Evolutionary conservation across 2,888 invertebrate species (phyloP), one percentile per base, ranked within the genome.

Genomic region (Coleophora deauratella): DNA sequence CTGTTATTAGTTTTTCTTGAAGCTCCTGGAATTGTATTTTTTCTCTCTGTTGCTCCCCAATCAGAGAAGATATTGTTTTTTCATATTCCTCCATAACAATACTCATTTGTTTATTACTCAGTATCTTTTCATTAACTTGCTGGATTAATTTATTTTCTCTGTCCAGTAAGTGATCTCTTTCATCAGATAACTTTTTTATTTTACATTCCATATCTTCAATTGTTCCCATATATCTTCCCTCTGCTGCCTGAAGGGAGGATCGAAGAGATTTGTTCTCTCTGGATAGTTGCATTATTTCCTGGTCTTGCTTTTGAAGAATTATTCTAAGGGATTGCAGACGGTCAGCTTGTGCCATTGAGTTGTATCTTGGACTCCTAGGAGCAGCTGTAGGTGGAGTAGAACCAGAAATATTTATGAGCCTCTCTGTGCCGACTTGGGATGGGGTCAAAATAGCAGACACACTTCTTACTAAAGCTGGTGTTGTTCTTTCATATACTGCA

Each of bases 41-140:
- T 37, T 90, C 89, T 52, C 88, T 87, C 60, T 92, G 91, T 56
- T 91, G 91, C 54, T 93, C 91, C 36, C 89, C 88, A 61, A 93
- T 90, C 49, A 93, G 74, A 58, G 90, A 88, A 9, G 92, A 90
- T 60, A 93, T 92, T 12, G 93, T 92, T 72, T 92, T 92, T 63
- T 93, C 93, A 78, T 93, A 93, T 54, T 92, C 92, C 57, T 91
- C 90, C 77, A 93, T 90, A 11, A 93, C 90, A 66, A 90, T 88
- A 63, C 92, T 91, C 78, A 89, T 82, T 59, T 85, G 74, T 61
- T 72, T 82, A 49, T 82, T 80, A 39, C 66, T 74, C 27, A 82
- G 52, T 32, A 54, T 62, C 54, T 78, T 84, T 27, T 82, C 72
- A 62, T 64, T 66, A 4, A 82, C 52, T 51, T 79, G 78, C 41